Evolutionary conservation across 2,888 invertebrate genomes (phyloP), one percentile per base, ranked within the genome.

Genomic region (Drosophila meridiana): DNA sequence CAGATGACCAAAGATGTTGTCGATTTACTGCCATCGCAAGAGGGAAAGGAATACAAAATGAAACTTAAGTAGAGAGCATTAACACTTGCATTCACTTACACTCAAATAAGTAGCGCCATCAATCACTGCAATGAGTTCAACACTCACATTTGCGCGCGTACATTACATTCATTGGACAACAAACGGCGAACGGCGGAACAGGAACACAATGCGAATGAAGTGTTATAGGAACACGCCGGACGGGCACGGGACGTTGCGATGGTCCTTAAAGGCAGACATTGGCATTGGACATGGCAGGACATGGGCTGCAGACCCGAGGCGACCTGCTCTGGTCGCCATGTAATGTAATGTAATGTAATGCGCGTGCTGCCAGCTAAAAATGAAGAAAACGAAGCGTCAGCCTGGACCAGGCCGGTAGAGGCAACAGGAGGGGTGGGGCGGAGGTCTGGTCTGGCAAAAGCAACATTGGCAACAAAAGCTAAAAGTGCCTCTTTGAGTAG

Each of bases 271-370:
- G 64, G 70, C 79, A 71, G 66, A 67, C 62, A 55, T 59, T 53
- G 32, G 32, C 36, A 36, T 38, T 14, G 55, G 38, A 40, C 55
- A 53, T 36, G 53, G 34, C 32, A 50, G 20, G 61, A 79, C 65
- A 69, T 48, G 76, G 64, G 63, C 48, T 74, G 60, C 60, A 70
- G 64, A 69, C 75, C 69, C 76, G 11, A 42, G 55, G 74, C 78
- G 74, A 48, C 60, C 58, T 58, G 74, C 53, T 75, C 60, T 58
- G 64, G 53, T 50, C 32, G 32, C 45, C 73, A 66, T 75, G 82
- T 87, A 78, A 86, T 86, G 83, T 78, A 80, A 84, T 88, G 83
- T 84, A 80, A 84, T 88, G 84, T 85, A 85, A 85, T 84, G 85
- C 83, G 83, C 87, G 83, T 87, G 87, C 72, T 80, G 81, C 72